Evolutionary conservation across 2,888 invertebrate genomes (phyloP).

Genomic region (Drosophila lacicola): DNA sequence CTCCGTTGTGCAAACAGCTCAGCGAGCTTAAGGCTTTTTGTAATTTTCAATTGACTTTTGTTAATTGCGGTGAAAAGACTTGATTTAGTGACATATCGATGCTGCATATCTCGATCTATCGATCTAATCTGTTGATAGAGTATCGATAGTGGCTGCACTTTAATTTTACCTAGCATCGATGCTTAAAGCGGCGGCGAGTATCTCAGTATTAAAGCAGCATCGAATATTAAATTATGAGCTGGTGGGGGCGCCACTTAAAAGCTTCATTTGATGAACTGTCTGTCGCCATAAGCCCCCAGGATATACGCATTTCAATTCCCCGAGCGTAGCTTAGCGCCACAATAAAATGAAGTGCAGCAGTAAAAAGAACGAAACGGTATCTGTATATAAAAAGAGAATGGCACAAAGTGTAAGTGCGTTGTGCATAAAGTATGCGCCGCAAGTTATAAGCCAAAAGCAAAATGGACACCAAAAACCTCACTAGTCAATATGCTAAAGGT

Average conservation of each 20-base stretch:
- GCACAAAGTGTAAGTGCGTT: constrained; percentile 67
- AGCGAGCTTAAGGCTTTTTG: constrained; percentile 55
- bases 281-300: constrained; percentile 63
- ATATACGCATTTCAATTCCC: constrained; percentile 73
- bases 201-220: constrained; percentile 18
- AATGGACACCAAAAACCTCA: constrained; percentile 69
- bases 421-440: constrained; percentile 74
- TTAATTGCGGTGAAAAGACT: constrained; percentile 52
- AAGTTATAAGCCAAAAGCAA: constrained; percentile 68
- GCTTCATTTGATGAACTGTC: constrained; percentile 74
- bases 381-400: constrained; percentile 14
- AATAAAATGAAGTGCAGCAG: constrained; percentile 79
- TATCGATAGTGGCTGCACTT: background rate
- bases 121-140: background rate
- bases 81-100: constrained; percentile 13
- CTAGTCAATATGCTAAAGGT: constrained; percentile 77
- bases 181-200: background rate
- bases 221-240: constrained; percentile 54
- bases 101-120: background rate
- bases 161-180: background rate
- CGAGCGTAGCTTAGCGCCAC: constrained; percentile 74
- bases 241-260: constrained; percentile 41
- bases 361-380: constrained; percentile 52
- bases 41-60: constrained; percentile 75
- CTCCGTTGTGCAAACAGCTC: constrained; percentile 42